Evolutionary conservation across 2,797 vertebrate species (phyloP).

Genomic region (Amphiprion clarkii): DNA sequence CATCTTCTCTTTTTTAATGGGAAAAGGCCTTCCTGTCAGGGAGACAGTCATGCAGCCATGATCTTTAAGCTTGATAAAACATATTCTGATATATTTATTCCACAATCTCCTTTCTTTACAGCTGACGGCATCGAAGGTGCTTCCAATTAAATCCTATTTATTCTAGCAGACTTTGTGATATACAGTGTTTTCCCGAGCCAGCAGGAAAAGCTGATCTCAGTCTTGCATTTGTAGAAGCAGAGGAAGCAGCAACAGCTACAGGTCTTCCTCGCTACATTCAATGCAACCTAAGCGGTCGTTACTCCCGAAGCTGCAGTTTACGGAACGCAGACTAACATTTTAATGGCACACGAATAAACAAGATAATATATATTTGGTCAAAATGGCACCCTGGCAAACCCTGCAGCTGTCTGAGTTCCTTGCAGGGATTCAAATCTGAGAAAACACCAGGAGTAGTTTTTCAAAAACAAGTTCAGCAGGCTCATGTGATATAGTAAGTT

Average conservation of each 20-base stretch:
- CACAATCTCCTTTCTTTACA: conserved; percentile 27
- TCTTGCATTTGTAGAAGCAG: conserved; percentile 33
- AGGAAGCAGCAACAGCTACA: conserved; percentile 37
- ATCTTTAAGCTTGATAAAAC: conserved; percentile 44
- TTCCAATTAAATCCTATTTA: conserved; percentile 8
- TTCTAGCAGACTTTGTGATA: conserved; percentile 23
- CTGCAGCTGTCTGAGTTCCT: conserved; percentile 34
- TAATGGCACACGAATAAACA: conserved; percentile 61
- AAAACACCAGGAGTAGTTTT: conserved; percentile 22
- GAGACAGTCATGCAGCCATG: conserved; percentile 71
- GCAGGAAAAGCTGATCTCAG: conserved; percentile 76
- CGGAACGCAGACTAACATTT: conserved; percentile 48
- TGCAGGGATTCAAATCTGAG: conserved; percentile 33
- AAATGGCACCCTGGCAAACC: conserved; percentile 53
- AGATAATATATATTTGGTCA: conserved; percentile 64
- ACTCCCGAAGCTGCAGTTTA: conserved; percentile 17
- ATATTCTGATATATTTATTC: conserved; percentile 40
- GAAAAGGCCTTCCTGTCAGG: conserved; percentile 60
- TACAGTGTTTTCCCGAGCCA: conserved; percentile 79
- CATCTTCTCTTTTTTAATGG: conserved; percentile 3
- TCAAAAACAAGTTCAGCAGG: conserved; percentile 66
- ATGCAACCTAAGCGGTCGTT: conserved; percentile 47
- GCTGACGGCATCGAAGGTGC: conserved; percentile 48
- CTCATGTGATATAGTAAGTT: conserved; percentile 34
- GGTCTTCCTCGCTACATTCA: conserved; percentile 47